Percentiles rank a stretch among this genome's conserved stretches.
Evolutionary conservation across 2,888 invertebrate species (phyloP).

Genomic region (Ceratothoa steindachneri): DNA sequence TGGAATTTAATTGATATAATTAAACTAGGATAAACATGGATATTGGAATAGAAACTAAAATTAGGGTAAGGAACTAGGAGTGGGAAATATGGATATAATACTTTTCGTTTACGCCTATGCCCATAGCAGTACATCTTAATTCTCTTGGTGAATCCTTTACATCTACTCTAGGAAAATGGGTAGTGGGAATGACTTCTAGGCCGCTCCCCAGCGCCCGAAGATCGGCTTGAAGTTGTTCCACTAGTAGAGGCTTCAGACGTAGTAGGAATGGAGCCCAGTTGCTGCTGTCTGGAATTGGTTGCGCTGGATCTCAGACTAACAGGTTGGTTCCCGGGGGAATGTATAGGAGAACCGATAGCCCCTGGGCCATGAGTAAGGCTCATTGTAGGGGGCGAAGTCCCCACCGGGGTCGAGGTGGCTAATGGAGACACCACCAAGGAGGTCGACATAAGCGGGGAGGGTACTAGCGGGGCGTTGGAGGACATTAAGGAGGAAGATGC

Average conservation of each 20-base stretch:
- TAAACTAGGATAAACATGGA: no score
- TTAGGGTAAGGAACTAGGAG: no score
- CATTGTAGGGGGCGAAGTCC: constrained; percentile 20
- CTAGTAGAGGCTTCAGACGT: neutral
- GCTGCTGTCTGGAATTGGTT: neutral
- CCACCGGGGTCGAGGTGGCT: constrained; percentile 34
- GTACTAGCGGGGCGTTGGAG: constrained; percentile 23
- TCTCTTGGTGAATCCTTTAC: neutral
- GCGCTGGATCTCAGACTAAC: neutral
- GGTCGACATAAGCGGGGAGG: constrained; percentile 27
- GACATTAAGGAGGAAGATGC: constrained; percentile 13
- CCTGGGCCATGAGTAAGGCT: constrained; percentile 9
- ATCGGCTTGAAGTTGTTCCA: neutral
- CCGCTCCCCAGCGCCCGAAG: neutral
- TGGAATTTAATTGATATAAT: no score
- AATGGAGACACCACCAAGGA: constrained; percentile 27
- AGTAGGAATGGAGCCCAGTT: neutral
- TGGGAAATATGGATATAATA: no score
- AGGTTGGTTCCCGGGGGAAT: neutral
- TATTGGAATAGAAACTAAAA: no score
- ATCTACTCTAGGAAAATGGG: neutral
- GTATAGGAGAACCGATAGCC: constrained; percentile 25
- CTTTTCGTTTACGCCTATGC: no score
- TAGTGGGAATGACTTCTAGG: neutral
- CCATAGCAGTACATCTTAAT: no score